Base-by-base conservation (phyloP, 2,888 invertebrate genomes). In the Cremastobaeus sp. region DNA sequence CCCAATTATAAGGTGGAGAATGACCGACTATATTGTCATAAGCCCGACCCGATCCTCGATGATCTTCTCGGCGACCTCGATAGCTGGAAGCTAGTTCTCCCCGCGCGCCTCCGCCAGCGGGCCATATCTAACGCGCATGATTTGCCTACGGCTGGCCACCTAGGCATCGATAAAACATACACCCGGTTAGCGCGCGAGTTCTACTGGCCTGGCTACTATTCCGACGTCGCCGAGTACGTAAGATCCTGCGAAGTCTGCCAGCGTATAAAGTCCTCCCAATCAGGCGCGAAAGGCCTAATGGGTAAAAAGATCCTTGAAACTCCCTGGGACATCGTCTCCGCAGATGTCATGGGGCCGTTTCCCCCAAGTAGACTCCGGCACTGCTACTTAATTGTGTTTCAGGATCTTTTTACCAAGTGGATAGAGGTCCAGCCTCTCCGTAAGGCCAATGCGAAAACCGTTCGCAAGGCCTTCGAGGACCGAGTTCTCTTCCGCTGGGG, bases 171-270 rank as follows among this genome's bases (percentile, higher is more conserved):
- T 8, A 62, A 62, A 25, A 50, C 41, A 0, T 62, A 41, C 25
- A 15, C 21, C 3, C 18, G 62, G 4, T 1, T 50, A n/a, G 48
- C 50, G n/a, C 62, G 60, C 1, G 39, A 60, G 0, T 48, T 20
- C 8, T 60, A 60, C 14, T 60, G 48, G 48, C 48, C 60, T 2
- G 62, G 54, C 0, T 21, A 14, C 5, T 64, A 52, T 8, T 1
- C 3, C 2, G 62, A 70, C 15, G 54, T 70, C 0, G 62, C 25
- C 18, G 35, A 54, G 0, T 69, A 45, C 14, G 45, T 45, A 0
- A 6, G 12, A 0, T 3, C 28, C 1, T 60, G 52, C n/a, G 14
- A 37, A 3, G 12, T 37, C 1, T 37, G 37, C 37, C 14, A 37
- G 15, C 2, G 37, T 2, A 9, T 37, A 5, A 37, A 37, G 4